Conservation (phyloP, 2,797 vertebrate genomes). For the Sardinella longiceps region DNA sequence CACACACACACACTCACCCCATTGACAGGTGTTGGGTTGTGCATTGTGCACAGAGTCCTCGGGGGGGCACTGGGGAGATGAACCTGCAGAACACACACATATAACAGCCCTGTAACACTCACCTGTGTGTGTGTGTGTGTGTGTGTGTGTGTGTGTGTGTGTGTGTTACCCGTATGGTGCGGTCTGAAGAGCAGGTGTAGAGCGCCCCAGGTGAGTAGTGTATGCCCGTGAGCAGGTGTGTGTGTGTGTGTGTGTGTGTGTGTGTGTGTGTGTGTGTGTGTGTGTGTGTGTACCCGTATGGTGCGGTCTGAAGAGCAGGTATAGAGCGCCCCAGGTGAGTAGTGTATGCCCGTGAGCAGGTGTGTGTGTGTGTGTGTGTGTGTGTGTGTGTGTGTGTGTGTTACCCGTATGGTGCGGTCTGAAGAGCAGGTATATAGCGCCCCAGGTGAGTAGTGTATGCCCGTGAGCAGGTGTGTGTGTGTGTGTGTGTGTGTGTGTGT, state of each 20-base stretch:
- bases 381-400: constrained; percentile 66
- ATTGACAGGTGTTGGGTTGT: constrained; percentile 66
- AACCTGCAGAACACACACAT: constrained; percentile 69
- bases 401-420: constrained; percentile 84
- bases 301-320: constrained; percentile 88
- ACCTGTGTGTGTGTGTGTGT: constrained; percentile 60
- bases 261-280: constrained; percentile 70
- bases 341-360: constrained; percentile 85
- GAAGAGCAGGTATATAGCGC: constrained; percentile 88
- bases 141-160: constrained; percentile 10
- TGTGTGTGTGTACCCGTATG: constrained; percentile 72
- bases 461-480: constrained; percentile 79
- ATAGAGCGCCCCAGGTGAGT: constrained; percentile 84
- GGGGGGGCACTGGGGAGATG: constrained; percentile 88
- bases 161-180: constrained; percentile 87
- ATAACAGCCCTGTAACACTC: constrained; percentile 1
- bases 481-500: constrained; percentile 63
- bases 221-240: constrained; percentile 83
- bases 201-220: constrained; percentile 83
- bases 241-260: constrained; percentile 68
- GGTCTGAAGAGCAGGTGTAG: constrained; percentile 88
- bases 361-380: constrained; percentile 70
- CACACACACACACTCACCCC: constrained; percentile 67
- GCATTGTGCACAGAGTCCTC: constrained; percentile 80
- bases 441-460: constrained; percentile 81